Conservation (phyloP, 2,888 invertebrate genomes). For the Acronicta psi region DNA sequence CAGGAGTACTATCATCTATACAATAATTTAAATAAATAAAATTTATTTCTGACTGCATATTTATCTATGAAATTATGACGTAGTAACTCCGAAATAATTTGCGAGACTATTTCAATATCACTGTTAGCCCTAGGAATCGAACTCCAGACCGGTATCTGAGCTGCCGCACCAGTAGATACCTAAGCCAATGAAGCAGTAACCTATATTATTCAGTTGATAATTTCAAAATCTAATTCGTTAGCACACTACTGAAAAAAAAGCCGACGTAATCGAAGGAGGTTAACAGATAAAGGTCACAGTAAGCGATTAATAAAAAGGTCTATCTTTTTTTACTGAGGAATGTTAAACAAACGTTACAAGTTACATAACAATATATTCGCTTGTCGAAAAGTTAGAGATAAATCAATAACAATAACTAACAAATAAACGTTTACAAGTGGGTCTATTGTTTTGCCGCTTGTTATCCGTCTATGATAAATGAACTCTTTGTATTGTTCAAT, state of each 20-base stretch:
- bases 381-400: constrained; percentile 55
- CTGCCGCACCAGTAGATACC: too few species aligned
- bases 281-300: background rate
- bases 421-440: constrained; percentile 59
- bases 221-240: too few species aligned
- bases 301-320: background rate
- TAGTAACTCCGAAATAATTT: too few species aligned
- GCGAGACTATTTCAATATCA: background rate
- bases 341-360: background rate
- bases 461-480: constrained; percentile 65
- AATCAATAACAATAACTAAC: constrained; percentile 58
- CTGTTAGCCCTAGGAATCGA: background rate
- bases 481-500: constrained; percentile 55
- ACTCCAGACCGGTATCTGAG: background rate
- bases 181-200: background rate
- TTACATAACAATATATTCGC: constrained; percentile 35
- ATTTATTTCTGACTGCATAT: too few species aligned
- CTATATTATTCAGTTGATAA: too few species aligned
- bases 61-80: too few species aligned
- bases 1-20: background rate
- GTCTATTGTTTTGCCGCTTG: constrained; percentile 63
- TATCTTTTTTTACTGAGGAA: background rate
- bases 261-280: too few species aligned
- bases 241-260: too few species aligned
- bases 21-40: too few species aligned